Evolutionary conservation across 2,888 invertebrate species (phyloP).

Genomic region (Acronicta alni): DNA sequence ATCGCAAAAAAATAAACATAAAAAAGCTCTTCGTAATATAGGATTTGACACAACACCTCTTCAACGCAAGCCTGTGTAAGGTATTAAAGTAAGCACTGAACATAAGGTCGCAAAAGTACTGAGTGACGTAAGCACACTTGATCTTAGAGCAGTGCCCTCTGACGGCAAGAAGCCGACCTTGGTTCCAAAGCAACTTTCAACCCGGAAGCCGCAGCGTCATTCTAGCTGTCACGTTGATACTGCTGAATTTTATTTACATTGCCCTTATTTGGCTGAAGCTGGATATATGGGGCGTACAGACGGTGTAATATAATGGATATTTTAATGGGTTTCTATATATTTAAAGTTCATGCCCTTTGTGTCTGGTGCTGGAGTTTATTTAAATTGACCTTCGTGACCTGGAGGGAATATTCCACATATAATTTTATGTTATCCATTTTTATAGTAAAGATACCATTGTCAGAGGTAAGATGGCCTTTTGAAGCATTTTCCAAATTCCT

Average conservation of each 20-base stretch:
- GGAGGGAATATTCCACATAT: constrained; percentile 14
- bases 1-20: too few relatives aligned
- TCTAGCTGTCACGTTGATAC: constrained; percentile 57
- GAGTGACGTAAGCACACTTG: constrained; percentile 68
- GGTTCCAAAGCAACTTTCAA: constrained; percentile 82
- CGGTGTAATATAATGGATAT: constrained; percentile 50
- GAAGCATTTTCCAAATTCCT: background rate
- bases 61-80: constrained; percentile 28
- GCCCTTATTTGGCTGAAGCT: constrained; percentile 65
- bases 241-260: constrained; percentile 64
- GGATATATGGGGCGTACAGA: constrained; percentile 50
- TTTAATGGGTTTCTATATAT: constrained; percentile 54
- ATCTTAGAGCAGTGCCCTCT: constrained; percentile 72
- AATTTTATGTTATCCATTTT: constrained; percentile 8
- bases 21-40: too few relatives aligned
- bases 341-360: constrained; percentile 52
- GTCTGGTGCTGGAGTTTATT: constrained; percentile 26
- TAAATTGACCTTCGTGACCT: constrained; percentile 50
- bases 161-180: constrained; percentile 71
- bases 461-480: background rate
- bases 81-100: constrained; percentile 30
- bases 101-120: constrained; percentile 46
- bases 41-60: constrained; percentile 11
- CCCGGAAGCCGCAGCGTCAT: constrained; percentile 76
- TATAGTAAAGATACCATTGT: background rate